These are phyloP conservation scores for Temnothorax rugatulus DNA, from an alignment of 2,888 invertebrate species.

Conservation along the genomic window DNA sequence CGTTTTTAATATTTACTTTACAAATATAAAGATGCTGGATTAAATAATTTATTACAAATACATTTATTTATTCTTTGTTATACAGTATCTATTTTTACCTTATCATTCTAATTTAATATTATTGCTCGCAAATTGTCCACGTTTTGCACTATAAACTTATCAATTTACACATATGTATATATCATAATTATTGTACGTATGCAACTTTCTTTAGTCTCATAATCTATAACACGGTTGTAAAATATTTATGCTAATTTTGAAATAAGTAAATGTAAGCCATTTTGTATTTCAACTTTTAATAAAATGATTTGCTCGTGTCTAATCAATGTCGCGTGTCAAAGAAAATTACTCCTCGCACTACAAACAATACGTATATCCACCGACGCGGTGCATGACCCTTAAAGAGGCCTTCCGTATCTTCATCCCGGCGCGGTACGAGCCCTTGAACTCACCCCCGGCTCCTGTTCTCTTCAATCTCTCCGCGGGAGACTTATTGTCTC, in stretches of 20 bases:
- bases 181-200: not conserved
- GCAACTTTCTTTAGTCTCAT: not conserved
- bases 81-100: not conserved
- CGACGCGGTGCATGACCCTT: constrained; percentile 69
- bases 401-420: constrained; percentile 59
- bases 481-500: constrained; percentile 60
- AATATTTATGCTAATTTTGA: not conserved
- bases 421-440: constrained; percentile 47
- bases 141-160: not conserved
- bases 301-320: constrained; percentile 27
- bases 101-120: not conserved
- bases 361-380: constrained; percentile 68
- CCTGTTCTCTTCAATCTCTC: constrained; percentile 32
- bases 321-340: constrained; percentile 51
- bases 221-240: not conserved
- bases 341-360: constrained; percentile 32
- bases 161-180: not conserved
- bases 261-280: not conserved
- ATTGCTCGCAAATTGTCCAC: not conserved
- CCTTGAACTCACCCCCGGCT: constrained; percentile 41
- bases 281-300: not conserved
- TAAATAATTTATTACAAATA: too few species aligned
- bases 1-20: too few species aligned
- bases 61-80: not conserved
- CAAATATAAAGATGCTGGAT: too few species aligned